Conservation (phyloP, 2,888 invertebrate species). For the Caenorhabditis becei region DNA sequence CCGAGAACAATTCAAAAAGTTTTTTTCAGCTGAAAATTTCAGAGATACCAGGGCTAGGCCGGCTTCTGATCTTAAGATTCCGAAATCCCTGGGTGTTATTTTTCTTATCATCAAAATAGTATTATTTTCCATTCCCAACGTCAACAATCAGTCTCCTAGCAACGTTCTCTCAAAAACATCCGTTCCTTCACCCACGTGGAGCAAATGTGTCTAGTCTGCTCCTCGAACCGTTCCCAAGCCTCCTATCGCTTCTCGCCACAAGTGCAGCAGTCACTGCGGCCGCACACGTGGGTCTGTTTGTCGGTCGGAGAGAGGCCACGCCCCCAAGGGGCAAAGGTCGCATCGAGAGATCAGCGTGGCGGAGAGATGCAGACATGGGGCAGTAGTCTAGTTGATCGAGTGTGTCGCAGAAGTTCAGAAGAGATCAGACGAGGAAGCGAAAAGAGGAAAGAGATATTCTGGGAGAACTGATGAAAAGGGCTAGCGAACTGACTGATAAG, state of each 20-base stretch:
- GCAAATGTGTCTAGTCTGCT: slow-evolving; percentile 31
- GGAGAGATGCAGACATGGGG: slow-evolving; percentile 13
- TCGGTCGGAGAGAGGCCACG: slow-evolving; percentile 34
- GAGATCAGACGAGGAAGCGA: background rate
- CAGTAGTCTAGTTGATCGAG: slow-evolving; percentile 45
- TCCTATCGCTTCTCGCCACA: slow-evolving; percentile 23
- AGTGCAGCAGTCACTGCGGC: slow-evolving; percentile 43
- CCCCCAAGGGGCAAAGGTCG: slow-evolving; percentile 60
- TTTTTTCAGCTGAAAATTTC: no score
- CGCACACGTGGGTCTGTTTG: slow-evolving; percentile 56
- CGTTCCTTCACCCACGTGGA: no score
- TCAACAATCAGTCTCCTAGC: no score
- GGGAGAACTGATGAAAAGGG: background rate
- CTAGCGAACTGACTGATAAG: no score
- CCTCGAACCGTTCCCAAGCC: background rate
- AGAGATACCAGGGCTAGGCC: no score
- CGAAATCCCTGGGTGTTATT: no score
- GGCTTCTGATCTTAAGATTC: no score
- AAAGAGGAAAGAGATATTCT: background rate
- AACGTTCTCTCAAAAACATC: no score
- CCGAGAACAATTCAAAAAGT: no score
- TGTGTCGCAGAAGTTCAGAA: slow-evolving; percentile 9
- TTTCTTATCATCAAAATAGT: no score
- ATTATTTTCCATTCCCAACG: no score
- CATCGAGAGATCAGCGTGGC: slow-evolving; percentile 5